Evolutionary conservation across 1,140 invertebrate genomes (phyloP).

Genomic region (Anastrepha obliqua): DNA sequence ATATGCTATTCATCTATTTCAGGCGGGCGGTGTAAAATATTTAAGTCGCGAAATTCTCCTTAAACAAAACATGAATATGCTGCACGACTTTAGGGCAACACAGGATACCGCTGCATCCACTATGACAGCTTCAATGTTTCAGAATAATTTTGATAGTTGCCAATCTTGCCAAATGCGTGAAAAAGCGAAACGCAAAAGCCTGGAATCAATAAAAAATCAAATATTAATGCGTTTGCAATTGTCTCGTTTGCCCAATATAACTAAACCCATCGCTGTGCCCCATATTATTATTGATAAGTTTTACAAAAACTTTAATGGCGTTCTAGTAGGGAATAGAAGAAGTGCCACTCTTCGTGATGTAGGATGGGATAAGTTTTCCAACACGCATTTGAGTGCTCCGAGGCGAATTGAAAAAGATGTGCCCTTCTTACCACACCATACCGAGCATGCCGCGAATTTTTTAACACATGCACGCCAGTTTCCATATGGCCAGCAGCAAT

Average conservation of each 20-base stretch:
- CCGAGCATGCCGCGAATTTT: not conserved
- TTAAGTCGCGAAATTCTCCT: not conserved
- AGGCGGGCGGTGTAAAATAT: not conserved
- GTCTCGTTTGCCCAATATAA: not conserved
- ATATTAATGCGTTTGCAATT: slow-evolving; percentile 15
- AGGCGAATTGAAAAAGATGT: not conserved
- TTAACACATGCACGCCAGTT: not conserved
- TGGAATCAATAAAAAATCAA: slow-evolving; percentile 39
- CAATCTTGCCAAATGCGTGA: slow-evolving; percentile 25
- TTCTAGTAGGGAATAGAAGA: not conserved
- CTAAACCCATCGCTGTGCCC: not conserved
- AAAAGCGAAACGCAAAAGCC: not conserved
- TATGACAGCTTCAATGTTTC: not conserved
- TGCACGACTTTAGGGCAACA: not conserved
- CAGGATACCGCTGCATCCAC: not conserved
- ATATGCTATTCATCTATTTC: not conserved
- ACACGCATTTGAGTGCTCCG: not conserved
- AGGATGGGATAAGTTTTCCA: not conserved
- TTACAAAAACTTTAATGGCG: slow-evolving; percentile 31
- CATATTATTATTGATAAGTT: slow-evolving; percentile 40
- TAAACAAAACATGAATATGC: not conserved
- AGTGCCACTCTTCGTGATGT: not conserved
- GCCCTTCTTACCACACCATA: not conserved
- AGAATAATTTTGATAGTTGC: not conserved
- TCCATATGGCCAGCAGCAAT: not conserved